phyloP scores from a whole-genome alignment of 1,140 invertebrate genomes.

The Lepidotrigona ventralis region DNA sequence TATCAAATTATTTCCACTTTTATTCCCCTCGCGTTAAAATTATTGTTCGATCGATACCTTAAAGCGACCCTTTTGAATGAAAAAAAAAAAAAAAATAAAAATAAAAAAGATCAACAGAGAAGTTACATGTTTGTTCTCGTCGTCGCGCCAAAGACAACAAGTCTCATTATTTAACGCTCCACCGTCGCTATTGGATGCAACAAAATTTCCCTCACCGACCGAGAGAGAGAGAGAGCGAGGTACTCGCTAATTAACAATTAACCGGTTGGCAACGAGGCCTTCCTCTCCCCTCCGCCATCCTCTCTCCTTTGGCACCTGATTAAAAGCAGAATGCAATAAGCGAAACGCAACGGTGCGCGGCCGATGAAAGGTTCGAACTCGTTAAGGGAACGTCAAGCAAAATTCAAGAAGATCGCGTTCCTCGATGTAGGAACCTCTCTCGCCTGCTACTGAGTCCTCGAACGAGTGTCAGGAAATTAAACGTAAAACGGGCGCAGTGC shows the following conservation, averaged over 20 bases:
- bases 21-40: no score
- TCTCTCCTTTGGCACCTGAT: not conserved
- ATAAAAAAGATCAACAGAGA: no score
- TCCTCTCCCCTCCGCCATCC: no score
- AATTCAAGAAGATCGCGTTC: not conserved
- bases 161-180: no score
- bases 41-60: no score
- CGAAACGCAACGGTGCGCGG: not conserved
- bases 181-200: not conserved
- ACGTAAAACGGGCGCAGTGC: not conserved
- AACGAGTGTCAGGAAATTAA: constrained; percentile 17
- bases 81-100: no score
- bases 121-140: no score
- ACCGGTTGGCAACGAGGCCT: not conserved
- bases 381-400: not conserved
- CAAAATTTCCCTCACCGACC: not conserved
- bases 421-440: not conserved
- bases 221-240: not conserved
- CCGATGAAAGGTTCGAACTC: not conserved
- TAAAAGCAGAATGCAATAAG: not conserved
- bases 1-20: no score
- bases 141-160: no score
- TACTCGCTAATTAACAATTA: not conserved
- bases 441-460: not conserved
- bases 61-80: no score